Evolutionary conservation across 2,888 invertebrate genomes (phyloP).

Genomic region (Chironomus riparius): DNA sequence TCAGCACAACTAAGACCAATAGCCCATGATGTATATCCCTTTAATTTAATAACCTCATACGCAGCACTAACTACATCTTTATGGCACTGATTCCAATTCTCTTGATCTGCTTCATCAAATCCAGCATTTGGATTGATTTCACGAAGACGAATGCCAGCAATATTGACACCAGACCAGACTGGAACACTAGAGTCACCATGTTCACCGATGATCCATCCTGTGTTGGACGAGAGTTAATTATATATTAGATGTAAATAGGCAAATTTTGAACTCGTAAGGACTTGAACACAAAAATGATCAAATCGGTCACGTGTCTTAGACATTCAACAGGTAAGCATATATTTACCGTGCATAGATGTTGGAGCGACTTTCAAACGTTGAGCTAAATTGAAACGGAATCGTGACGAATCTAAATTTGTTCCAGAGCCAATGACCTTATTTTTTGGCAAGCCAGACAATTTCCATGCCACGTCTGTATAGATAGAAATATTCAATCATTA

Average conservation of each 20-base stretch:
- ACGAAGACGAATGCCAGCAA: constrained; percentile 75
- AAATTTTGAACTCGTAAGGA: neutral
- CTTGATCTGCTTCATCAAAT: constrained; percentile 54
- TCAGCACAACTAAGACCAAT: constrained; percentile 63
- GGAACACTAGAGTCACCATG: constrained; percentile 88
- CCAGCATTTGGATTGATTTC: constrained; percentile 71
- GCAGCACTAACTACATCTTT: constrained; percentile 76
- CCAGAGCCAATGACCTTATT: constrained; percentile 86
- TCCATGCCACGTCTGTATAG: constrained; percentile 73
- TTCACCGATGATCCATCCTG: constrained; percentile 78
- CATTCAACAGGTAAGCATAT: neutral
- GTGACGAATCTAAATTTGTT: constrained; percentile 84
- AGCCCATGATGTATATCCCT: constrained; percentile 89
- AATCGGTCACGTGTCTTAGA: too few species aligned
- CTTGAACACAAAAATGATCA: too few species aligned
- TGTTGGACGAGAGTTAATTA: neutral
- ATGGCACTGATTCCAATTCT: constrained; percentile 72
- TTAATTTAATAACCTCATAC: constrained; percentile 76
- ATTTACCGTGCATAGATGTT: constrained; percentile 67
- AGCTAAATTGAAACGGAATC: constrained; percentile 81
- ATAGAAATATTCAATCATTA: neutral
- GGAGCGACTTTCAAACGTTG: constrained; percentile 73
- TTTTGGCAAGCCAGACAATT: constrained; percentile 79
- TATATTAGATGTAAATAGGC: neutral
- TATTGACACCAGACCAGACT: constrained; percentile 89